Evolutionary conservation across 2,797 vertebrate genomes (phyloP).

Genomic region (Sciurus vulgaris): DNA sequence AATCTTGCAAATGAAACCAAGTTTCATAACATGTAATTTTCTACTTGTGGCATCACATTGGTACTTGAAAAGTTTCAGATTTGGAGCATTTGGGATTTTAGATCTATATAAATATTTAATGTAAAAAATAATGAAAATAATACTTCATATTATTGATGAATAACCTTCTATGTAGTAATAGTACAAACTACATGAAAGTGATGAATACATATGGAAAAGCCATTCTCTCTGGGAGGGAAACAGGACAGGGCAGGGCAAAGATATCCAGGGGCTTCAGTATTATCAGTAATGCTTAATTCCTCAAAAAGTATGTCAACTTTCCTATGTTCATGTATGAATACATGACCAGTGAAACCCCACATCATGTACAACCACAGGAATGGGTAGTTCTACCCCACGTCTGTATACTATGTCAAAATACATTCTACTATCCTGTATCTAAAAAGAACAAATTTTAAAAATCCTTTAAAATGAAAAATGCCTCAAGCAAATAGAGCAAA

Average conservation of each 20-base stretch:
- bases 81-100: not conserved
- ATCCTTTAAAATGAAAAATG: not conserved
- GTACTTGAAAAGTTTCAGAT: not conserved
- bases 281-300: not conserved
- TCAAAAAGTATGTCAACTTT: not conserved
- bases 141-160: not conserved
- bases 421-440: too few relatives aligned
- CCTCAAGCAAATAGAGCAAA: not conserved
- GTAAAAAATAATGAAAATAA: slow-evolving; percentile 5
- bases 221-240: not conserved
- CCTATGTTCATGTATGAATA: too few relatives aligned
- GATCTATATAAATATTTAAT: not conserved
- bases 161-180: not conserved
- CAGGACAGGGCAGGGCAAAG: accelerated
- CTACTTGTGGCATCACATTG: not conserved
- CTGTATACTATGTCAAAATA: too few relatives aligned
- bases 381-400: too few relatives aligned
- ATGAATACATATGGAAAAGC: not conserved
- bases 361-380: too few relatives aligned
- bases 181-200: not conserved
- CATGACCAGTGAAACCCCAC: too few relatives aligned
- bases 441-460: too few relatives aligned
- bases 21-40: not conserved
- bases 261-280: not conserved
- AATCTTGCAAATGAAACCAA: not conserved